phyloP scores from a whole-genome alignment of 2,888 invertebrate species.

The Sialis lutaria region DNA sequence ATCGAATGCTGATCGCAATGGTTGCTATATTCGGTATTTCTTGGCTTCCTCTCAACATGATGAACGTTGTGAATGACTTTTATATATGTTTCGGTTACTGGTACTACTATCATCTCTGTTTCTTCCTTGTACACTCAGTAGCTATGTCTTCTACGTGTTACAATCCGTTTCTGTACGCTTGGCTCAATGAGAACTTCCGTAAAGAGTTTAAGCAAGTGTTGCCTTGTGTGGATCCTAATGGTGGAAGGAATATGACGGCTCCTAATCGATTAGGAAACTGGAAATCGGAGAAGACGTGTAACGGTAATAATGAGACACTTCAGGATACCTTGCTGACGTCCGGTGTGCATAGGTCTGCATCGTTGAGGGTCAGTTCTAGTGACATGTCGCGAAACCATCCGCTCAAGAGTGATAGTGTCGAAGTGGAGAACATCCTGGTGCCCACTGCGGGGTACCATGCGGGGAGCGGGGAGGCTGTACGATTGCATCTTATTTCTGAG shows the following conservation, averaged over 20 bases:
- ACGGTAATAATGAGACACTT: constrained; percentile 57
- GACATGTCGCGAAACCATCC: constrained; percentile 9
- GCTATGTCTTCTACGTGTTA: constrained; percentile 92
- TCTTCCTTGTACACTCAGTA: constrained; percentile 74
- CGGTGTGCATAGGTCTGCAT: constrained; percentile 35
- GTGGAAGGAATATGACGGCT: constrained; percentile 16
- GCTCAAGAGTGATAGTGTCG: constrained; percentile 33
- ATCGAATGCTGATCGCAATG: constrained; percentile 96
- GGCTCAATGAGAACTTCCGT: constrained; percentile 88
- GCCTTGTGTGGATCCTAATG: constrained; percentile 34
- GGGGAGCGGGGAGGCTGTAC: constrained; percentile 22
- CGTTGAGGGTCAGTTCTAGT: constrained; percentile 18
- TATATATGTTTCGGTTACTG: constrained; percentile 54
- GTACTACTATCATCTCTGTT: constrained; percentile 73
- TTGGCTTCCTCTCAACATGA: constrained; percentile 83
- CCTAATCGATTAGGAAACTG: constrained; percentile 34
- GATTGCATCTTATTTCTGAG: constrained; percentile 25
- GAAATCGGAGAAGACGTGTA: constrained; percentile 52
- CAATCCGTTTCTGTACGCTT: constrained; percentile 87
- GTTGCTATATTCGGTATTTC: constrained; percentile 91
- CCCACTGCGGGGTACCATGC: constrained; percentile 24
- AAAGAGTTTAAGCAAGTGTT: constrained; percentile 72
- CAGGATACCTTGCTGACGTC: constrained; percentile 28
- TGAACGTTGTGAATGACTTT: constrained; percentile 75
- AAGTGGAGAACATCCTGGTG: constrained; percentile 37